These are phyloP conservation scores for Gallinago solitaria DNA, from an alignment of 2,797 vertebrate species.

Conservation along the genomic window DNA sequence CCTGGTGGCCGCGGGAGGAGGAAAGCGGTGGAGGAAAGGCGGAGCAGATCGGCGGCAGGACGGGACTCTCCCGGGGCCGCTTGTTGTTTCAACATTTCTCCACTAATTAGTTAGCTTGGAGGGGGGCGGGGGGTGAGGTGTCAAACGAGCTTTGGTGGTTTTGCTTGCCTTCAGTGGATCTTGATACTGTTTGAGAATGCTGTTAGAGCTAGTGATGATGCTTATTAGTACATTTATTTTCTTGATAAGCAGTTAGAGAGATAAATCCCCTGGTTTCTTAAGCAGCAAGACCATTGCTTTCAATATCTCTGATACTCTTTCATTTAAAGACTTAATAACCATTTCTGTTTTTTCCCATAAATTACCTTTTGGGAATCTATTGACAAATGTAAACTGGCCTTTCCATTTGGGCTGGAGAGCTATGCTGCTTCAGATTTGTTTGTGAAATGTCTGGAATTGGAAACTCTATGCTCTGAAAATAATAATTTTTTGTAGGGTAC, in stretches of 20 bases:
- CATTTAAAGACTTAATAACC: neutral
- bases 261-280: neutral
- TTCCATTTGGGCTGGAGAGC: neutral
- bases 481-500: neutral
- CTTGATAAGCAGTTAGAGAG: neutral
- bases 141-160: neutral
- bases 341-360: neutral
- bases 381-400: neutral
- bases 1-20: neutral
- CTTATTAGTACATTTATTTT: neutral
- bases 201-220: neutral
- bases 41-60: fast-evolving
- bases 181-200: neutral
- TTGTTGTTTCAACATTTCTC: neutral
- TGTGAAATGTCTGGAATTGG: neutral
- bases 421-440: neutral
- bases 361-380: neutral
- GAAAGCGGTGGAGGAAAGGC: neutral
- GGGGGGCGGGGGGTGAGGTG: too few relatives aligned
- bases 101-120: neutral
- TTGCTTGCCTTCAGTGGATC: neutral
- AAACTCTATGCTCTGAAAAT: neutral
- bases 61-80: fast-evolving
- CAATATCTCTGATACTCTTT: neutral
- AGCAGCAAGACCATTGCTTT: neutral